These are phyloP conservation scores for Drosophila conformis DNA, from an alignment of 2,888 invertebrate species.

Conservation along the genomic window DNA sequence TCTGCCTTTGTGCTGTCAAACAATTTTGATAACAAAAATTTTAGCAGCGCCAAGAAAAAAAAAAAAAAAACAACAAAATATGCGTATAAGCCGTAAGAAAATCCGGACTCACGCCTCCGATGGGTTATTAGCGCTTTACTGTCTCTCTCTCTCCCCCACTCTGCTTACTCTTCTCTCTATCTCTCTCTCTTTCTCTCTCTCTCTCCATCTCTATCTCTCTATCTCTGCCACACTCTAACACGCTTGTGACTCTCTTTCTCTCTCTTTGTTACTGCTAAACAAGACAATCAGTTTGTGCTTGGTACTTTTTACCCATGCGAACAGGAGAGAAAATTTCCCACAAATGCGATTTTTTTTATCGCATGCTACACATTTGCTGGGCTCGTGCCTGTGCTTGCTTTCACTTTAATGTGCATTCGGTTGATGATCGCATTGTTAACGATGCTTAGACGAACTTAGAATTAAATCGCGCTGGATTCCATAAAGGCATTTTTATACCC, in stretches of 20 bases:
- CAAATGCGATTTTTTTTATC: conserved; percentile 21
- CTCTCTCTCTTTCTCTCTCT: not conserved
- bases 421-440: conserved; percentile 8
- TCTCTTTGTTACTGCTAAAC: not conserved
- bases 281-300: conserved; percentile 35
- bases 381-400: not conserved
- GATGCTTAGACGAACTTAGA: not conserved
- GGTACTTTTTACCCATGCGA: conserved; percentile 40
- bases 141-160: not conserved
- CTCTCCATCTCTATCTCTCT: too few relatives aligned
- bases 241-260: not conserved
- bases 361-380: conserved; percentile 31
- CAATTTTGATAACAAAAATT: conserved; percentile 43
- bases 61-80: conserved; percentile 18
- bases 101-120: conserved; percentile 10
- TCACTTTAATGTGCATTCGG: not conserved
- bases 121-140: conserved; percentile 22
- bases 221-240: not conserved
- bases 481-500: not conserved
- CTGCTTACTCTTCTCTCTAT: not conserved
- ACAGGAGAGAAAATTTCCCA: conserved; percentile 45
- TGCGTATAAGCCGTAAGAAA: conserved; percentile 48
- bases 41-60: conserved; percentile 51
- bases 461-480: not conserved
- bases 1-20: conserved; percentile 19